A percentile compares a stretch with the other conserved stretches of the same genome.
These are phyloP conservation scores for Tipula helvola DNA, from an alignment of 2,888 invertebrate genomes.

Conservation along the genomic window DNA sequence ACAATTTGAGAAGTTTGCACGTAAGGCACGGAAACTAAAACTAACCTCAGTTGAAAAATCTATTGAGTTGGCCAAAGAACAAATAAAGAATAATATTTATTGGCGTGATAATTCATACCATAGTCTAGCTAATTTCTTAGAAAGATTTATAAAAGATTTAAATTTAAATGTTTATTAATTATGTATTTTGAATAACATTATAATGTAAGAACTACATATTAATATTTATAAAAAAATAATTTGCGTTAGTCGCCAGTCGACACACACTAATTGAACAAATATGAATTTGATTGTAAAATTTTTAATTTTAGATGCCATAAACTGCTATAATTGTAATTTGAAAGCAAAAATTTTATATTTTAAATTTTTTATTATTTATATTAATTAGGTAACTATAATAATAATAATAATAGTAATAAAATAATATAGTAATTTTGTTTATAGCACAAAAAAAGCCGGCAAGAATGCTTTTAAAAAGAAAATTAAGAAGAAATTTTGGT, in stretches of 20 bases:
- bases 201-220: neutral
- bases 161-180: conserved; percentile 24
- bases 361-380: neutral
- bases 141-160: conserved; percentile 31
- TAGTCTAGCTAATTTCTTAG: conserved; percentile 29
- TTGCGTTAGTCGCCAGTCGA: neutral
- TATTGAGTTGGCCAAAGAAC: conserved; percentile 31
- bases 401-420: neutral
- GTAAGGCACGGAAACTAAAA: conserved; percentile 27
- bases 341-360: neutral
- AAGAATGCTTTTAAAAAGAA: neutral
- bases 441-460: neutral
- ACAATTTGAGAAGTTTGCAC: conserved; percentile 29
- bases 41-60: conserved; percentile 29
- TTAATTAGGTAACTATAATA: neutral
- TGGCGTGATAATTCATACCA: conserved; percentile 34
- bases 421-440: neutral
- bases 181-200: neutral
- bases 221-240: neutral
- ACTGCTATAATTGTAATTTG: neutral
- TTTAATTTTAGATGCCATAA: neutral
- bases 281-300: neutral
- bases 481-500: neutral
- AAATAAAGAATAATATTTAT: conserved; percentile 34
- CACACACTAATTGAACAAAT: neutral